Conservation (phyloP, 2,888 invertebrate species). For the Hydroisotoma schaefferi region DNA sequence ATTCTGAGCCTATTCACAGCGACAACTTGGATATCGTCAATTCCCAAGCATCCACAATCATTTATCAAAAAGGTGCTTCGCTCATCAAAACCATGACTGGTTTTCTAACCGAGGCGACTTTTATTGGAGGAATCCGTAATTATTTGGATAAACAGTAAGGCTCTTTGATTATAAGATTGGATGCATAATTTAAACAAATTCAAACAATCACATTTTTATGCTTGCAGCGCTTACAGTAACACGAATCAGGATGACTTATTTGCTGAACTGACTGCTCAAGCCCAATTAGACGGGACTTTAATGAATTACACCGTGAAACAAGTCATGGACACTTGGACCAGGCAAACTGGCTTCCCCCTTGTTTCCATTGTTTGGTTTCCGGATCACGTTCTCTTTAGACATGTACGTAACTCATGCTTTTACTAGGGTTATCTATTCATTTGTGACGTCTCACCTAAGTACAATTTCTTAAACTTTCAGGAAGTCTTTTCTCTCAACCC, state of each 20-base stretch:
- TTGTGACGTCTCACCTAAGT: neutral
- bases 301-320: conserved; percentile 44
- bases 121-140: conserved; percentile 51
- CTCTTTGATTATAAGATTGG: neutral
- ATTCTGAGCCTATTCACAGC: conserved; percentile 10
- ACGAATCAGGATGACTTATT: conserved; percentile 55
- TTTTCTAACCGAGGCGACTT: conserved; percentile 54
- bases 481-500: neutral
- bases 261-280: conserved; percentile 52
- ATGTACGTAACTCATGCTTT: neutral
- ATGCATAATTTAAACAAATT: neutral
- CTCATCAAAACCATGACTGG: conserved; percentile 57
- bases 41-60: conserved; percentile 12
- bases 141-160: conserved; percentile 40
- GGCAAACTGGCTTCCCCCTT: conserved; percentile 28
- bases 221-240: conserved; percentile 50
- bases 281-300: conserved; percentile 39
- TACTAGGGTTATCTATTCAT: neutral
- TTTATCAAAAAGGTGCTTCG: conserved; percentile 52
- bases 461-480: neutral
- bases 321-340: conserved; percentile 53
- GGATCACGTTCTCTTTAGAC: neutral
- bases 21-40: neutral
- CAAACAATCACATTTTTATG: neutral
- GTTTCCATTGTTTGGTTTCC: conserved; percentile 14